Percentiles rank a stretch among this genome's conserved stretches.
Evolutionary conservation across 2,113 vertebrate species (phyloP).

Genomic region (Xiphias gladius): DNA sequence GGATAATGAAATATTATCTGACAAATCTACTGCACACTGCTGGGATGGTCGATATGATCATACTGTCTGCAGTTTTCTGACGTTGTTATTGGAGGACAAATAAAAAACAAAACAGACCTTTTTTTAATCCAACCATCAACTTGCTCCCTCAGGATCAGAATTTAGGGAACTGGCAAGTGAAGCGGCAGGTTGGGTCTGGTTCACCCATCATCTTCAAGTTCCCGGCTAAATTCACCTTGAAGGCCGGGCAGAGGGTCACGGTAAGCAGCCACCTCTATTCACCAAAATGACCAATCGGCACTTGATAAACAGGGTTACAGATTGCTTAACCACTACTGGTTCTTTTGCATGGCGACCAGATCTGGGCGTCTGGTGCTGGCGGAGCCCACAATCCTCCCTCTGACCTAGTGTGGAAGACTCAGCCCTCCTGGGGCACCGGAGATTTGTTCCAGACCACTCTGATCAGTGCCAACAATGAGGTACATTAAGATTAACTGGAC

Average conservation of each 20-base stretch:
- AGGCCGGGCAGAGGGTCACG: conserved; percentile 92
- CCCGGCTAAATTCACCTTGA: conserved; percentile 92
- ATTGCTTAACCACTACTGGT: background rate
- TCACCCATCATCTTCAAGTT: conserved; percentile 90
- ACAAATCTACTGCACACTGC: background rate
- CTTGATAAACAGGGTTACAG: background rate
- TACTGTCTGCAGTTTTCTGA: background rate
- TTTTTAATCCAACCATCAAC: background rate
- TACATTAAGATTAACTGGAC: conserved; percentile 52
- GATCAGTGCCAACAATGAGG: conserved; percentile 91
- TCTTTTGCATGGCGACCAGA: conserved; percentile 71
- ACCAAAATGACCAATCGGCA: accelerated
- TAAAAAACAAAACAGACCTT: no score
- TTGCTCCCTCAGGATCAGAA: conserved; percentile 89
- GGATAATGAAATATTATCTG: background rate
- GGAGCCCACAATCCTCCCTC: conserved; percentile 90
- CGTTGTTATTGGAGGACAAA: background rate
- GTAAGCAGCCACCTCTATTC: conserved; percentile 79
- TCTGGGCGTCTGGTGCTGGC: conserved; percentile 92
- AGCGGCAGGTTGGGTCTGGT: conserved; percentile 90
- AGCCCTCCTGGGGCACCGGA: conserved; percentile 92
- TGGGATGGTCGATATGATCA: no score
- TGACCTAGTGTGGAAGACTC: conserved; percentile 94
- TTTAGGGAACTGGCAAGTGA: conserved; percentile 96
- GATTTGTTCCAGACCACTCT: conserved; percentile 93